phyloP scores from a whole-genome alignment of 2,888 invertebrate species.

The Scaptodrosophila latifasciaeformis region DNA sequence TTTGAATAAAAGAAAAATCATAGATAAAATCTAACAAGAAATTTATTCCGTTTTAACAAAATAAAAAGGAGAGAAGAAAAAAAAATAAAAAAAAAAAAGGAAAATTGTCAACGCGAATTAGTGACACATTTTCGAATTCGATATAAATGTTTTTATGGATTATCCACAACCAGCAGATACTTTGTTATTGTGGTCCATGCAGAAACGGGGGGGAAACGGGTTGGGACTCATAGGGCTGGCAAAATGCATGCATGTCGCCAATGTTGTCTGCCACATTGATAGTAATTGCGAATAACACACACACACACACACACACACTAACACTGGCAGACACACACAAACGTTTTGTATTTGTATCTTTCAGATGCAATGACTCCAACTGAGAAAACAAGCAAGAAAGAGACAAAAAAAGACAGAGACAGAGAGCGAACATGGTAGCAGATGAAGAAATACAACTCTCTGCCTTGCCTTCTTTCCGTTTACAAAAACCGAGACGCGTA shows the following conservation, averaged over 20 bases:
- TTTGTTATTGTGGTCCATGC: neutral
- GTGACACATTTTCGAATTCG: conserved; percentile 54
- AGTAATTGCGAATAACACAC: conserved; percentile 64
- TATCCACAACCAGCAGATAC: conserved; percentile 1
- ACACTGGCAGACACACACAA: neutral
- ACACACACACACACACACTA: too few relatives aligned
- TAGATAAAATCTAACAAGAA: too few relatives aligned
- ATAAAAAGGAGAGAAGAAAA: neutral
- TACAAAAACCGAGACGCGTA: conserved; percentile 62
- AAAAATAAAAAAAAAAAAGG: neutral
- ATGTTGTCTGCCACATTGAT: conserved; percentile 43
- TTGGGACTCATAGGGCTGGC: neutral
- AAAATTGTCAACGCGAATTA: conserved; percentile 62
- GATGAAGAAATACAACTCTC: neutral
- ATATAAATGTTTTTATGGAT: conserved; percentile 40
- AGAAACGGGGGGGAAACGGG: neutral
- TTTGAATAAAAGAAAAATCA: too few relatives aligned
- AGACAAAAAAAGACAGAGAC: neutral
- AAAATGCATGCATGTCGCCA: neutral
- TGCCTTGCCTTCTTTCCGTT: conserved; percentile 24
- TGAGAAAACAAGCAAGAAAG: neutral
- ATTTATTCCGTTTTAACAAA: too few relatives aligned
- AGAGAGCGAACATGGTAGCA: neutral
- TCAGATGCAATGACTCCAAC: neutral
- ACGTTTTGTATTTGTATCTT: neutral